A percentile compares a stretch with the other conserved stretches of the same genome.
Evolutionary conservation across 2,797 vertebrate species (phyloP).

Genomic region (Cichlasoma orientale): DNA sequence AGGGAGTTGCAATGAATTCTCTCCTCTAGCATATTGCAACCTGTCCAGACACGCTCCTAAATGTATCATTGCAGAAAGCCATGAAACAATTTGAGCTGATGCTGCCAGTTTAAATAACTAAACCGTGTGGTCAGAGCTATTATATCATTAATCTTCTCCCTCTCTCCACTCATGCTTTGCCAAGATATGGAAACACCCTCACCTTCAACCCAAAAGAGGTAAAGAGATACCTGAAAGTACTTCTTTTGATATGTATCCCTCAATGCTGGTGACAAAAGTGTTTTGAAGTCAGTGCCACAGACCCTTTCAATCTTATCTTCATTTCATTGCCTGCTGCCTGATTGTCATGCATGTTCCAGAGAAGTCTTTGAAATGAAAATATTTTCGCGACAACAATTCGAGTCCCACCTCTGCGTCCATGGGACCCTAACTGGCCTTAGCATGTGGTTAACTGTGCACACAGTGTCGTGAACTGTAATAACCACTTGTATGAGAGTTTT

Average conservation of each 20-base stretch:
- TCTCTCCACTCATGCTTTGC: conserved; percentile 73
- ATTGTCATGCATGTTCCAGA: conserved; percentile 35
- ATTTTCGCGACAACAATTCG: conserved; percentile 7
- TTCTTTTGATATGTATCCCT: conserved; percentile 76
- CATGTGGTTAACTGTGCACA: conserved; percentile 29
- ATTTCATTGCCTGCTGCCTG: conserved; percentile 34
- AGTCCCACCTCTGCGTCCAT: not conserved
- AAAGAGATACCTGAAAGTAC: conserved; percentile 75
- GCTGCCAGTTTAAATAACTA: conserved; percentile 87
- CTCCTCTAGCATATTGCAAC: conserved; percentile 70
- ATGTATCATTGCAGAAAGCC: conserved; percentile 85
- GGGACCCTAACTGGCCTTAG: conserved; percentile 23
- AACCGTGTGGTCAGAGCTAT: conserved; percentile 83
- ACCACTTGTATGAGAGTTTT: conserved; percentile 62
- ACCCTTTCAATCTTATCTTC: conserved; percentile 61
- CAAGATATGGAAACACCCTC: conserved; percentile 79
- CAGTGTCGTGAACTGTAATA: conserved; percentile 63
- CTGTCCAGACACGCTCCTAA: conserved; percentile 79
- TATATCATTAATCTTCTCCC: conserved; percentile 84
- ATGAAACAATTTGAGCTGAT: conserved; percentile 87
- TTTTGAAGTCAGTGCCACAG: conserved; percentile 63
- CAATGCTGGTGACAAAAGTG: conserved; percentile 69
- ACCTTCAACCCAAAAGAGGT: conserved; percentile 71
- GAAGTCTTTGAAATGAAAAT: conserved; percentile 13
- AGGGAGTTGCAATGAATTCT: conserved; percentile 73